Base-by-base conservation (phyloP, 1,140 invertebrate genomes). In the Drosophila equinoxialis region DNA sequence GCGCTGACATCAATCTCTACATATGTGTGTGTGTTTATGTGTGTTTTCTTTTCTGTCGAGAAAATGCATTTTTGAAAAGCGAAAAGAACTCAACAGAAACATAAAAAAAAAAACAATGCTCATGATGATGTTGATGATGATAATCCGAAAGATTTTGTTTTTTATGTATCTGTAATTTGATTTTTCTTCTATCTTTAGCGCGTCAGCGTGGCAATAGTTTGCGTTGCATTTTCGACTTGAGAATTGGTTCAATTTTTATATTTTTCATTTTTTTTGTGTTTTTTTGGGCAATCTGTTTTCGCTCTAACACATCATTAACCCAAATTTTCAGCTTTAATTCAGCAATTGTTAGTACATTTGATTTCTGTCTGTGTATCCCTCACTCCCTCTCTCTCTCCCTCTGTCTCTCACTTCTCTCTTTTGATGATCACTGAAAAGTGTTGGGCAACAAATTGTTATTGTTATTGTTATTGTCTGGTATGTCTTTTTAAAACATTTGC, bases 291-390 rank as follows among this genome's bases (percentile, higher is more conserved):
- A 85, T 85, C 82, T 87, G 82, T 74, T 77, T 79, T 86, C 61
- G 68, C 71, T 77, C 75, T 66, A 20, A 64, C 75, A 79, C 84
- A 63, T 87, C 84, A 87, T 87, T 87, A 89, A 89, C 83, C 83
- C 84, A 86, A 87, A 87, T 87, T 80, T 71, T 82, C 83, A 87
- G 73, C 67, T 83, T 70, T 84, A 51, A 23, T 87, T 68, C 68
- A 70, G 77, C 83, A 74, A 87, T 51, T 51, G 45, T 79, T 72
- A 73, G 62, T 17, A 58, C 30, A 58, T 58, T 48, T 14, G n/a
- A 54, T 8, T 30, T 30, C 6, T 30, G 30, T 30, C 5, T 30
- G 30, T 30, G 30, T 30, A 6, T 58, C 30, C 14, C 45, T 20
- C 45, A 20, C 14, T 48, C 45, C 10, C 11, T 48, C 17, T 20